Evolutionary conservation across 2,113 vertebrate genomes (phyloP), one percentile per base, ranked within the genome.

Genomic region (Brevimyrus niger): DNA sequence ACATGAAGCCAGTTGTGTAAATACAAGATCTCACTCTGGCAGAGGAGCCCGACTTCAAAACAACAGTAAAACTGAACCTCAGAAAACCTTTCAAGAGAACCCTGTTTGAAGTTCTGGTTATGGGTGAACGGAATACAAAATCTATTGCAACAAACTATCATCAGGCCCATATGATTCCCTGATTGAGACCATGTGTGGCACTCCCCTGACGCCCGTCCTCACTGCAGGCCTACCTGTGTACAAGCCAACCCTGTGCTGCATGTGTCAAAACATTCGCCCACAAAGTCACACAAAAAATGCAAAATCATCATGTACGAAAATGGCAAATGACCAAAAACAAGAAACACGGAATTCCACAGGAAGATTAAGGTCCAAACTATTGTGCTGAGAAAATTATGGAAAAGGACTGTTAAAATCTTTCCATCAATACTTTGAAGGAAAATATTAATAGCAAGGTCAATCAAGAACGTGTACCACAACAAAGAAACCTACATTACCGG

Each of bases 1-100:
- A 96, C 96, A 96, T 96, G 95, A 95, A 95, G 97, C 96, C 96
- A 97, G 97, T 97, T 97, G 97, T 97, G 95, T 95, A 97, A 97
- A 97, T 96, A 97, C 91, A 95, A 96, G 95, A 94, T 95, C 94
- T 94, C 94, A 84, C 95, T 96, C 94, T 95, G 95, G 96, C 96
- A 96, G 95, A 95, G 95, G 97, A 96, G 94, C 93, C 90, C 92
- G 95, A 97, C 97, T 97, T 97, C 97, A 97, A 97, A 97, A 96
- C 93, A 97, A 96, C 95, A 95, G 95, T 96, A 96, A 96, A 96
- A 96, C 95, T 95, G 96, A 96, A 97, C 95, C 94, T 94, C 95
- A 96, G 86, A 58, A 90, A 96, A 96, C 95, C 96, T 97, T 97
- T 96, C 95, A 96, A 91, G 89, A 97, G 95, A 94, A 93, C 92